Evolutionary conservation across 2,797 vertebrate species (phyloP).

Genomic region (Hozukius guyotensis): DNA sequence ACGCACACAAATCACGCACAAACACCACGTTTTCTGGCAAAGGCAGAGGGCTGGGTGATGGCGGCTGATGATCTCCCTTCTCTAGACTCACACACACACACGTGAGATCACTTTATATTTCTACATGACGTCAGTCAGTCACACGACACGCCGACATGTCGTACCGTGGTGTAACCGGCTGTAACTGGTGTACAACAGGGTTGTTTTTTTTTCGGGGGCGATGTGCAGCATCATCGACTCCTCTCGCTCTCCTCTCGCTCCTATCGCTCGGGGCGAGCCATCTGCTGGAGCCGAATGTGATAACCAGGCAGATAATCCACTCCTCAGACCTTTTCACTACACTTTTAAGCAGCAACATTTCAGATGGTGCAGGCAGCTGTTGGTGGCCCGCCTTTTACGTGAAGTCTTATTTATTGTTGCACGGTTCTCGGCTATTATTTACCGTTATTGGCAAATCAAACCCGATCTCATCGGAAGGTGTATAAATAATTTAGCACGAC

Average conservation of each 20-base stretch:
- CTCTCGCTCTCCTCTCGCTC: not conserved
- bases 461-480: too few relatives aligned
- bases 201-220: constrained; percentile 22
- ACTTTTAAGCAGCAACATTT: constrained; percentile 23
- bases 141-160: constrained; percentile 2
- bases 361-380: constrained; percentile 25
- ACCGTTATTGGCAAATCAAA: not conserved
- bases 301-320: constrained; percentile 61
- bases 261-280: constrained; percentile 50
- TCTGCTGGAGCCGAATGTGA: constrained; percentile 66
- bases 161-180: constrained; percentile 32
- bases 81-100: constrained; percentile 14
- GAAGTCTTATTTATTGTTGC: not conserved
- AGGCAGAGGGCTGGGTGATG: constrained; percentile 26
- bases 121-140: constrained; percentile 19
- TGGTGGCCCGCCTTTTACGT: not conserved
- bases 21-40: not conserved
- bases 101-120: not conserved
- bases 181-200: constrained; percentile 47
- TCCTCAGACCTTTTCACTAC: constrained; percentile 18
- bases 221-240: constrained; percentile 40
- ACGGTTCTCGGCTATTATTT: not conserved
- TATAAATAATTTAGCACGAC: too few relatives aligned
- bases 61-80: constrained; percentile 39
- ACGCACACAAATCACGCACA: not conserved